A percentile compares a stretch with the other conserved stretches of the same genome.
Conservation (phyloP, 2,888 invertebrate species). For the Neoscelio sp. region DNA sequence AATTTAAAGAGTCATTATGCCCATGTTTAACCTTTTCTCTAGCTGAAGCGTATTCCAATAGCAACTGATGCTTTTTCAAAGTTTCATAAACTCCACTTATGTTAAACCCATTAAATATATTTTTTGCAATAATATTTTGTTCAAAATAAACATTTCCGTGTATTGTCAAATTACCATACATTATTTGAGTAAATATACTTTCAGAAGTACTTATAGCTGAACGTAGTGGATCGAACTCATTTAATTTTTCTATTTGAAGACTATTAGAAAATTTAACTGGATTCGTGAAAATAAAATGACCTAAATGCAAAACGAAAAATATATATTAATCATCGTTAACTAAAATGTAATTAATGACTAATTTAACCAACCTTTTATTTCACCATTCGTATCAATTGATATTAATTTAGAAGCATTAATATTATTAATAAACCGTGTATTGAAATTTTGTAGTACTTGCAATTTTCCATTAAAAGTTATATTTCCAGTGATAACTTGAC, state of each 20-base stretch:
- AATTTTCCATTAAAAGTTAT: slow-evolving; percentile 11
- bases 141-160: neutral
- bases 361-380: neutral
- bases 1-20: too few relatives aligned
- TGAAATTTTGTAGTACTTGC: neutral
- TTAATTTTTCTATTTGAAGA: neutral
- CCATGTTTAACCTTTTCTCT: too few relatives aligned
- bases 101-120: too few relatives aligned
- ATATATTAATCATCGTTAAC: too few relatives aligned
- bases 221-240: neutral
- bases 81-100: too few relatives aligned
- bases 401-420: slow-evolving; percentile 13
- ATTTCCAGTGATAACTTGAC: slow-evolving; percentile 29
- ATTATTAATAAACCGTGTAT: slow-evolving; percentile 15
- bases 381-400: neutral
- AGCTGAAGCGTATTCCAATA: too few relatives aligned
- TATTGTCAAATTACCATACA: neutral
- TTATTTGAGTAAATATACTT: neutral
- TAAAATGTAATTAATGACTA: neutral
- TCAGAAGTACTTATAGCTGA: neutral
- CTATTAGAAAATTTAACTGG: neutral
- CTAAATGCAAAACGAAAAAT: neutral
- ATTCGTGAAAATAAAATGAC: neutral
- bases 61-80: too few relatives aligned
- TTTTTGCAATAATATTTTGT: too few relatives aligned